Evolutionary conservation across 2,888 invertebrate species (phyloP), one percentile per base, ranked within the genome.

Genomic region (Drosophila sordidula): DNA sequence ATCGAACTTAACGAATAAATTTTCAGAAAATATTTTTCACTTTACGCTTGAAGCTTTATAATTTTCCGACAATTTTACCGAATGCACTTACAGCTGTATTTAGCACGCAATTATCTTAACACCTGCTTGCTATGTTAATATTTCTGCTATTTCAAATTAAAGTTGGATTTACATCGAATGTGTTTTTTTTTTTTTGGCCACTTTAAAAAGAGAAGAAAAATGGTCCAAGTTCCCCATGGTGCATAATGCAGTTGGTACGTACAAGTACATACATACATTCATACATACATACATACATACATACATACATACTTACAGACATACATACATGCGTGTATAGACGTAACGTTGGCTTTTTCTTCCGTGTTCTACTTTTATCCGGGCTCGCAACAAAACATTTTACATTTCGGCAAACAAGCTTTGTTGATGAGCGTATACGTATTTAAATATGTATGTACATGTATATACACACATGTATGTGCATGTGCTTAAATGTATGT

Each of bases 291-390:
- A 11, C 6, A 1, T 36, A 25, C 4, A 22, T 34, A 25, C 9
- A 6, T 12, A 16, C 26, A 11, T 55, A 56, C 12, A 26, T 29
- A 16, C 34, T 6, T 16, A 9, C 11, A 2, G 29, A 32, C 38
- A 18, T 29, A 29, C 9, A 26, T 49, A 38, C 26, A 46, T 36
- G 12, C 45, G 46, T 51, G 22, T 64, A 38, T 29, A 52, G 47
- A 59, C 52, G 47, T 49, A 42, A 56, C 47, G 36, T 41, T 58
- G 65, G 18, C 57, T 46, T 59, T 44, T 73, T 55, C 34, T 49
- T 52, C 25, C 44, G 52, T 56, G 63, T 46, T 67, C 50, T 22
- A 50, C 39, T 61, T 68, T 39, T 16, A 44, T 44, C 29, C 25
- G 9, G 22, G 49, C 6, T 47, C 34, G 51, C 34, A 44, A 32